Evolutionary conservation across 2,797 vertebrate genomes (phyloP), one percentile per base, ranked within the genome.

Genomic region (Periophthalmus magnuspinnatus): DNA sequence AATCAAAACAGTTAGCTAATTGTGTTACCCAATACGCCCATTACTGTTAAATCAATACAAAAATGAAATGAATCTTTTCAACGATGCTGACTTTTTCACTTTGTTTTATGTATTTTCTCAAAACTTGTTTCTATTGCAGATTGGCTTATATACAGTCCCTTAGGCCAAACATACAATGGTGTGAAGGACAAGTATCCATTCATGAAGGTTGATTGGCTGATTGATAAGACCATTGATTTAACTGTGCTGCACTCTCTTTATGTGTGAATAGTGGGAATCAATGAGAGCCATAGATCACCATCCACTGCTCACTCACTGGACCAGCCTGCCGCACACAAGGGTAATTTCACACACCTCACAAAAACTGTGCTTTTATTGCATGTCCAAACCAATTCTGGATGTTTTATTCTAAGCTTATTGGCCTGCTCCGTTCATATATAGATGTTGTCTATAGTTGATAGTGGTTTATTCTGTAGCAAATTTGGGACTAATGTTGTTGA

Each of bases 181-280:
- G 41, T 83, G 72, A 88, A 82, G 81, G 83, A 83, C 76, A 75
- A 65, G 63, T 75, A 74, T 70, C 34, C 76, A 60, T 67, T 82
- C 69, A 75, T 77, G 76, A 75, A 71, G 69, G 75, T 66, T 71
- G 84, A 84, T 67, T 69, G 54, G 75, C 47, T 68, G 65, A 87
- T 72, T 82, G 84, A 84, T 76, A 24, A 75, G 52, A 33, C 24
- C 28, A 82, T 86, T 75, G 85, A 87, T 85, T 60, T 45, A 70
- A 74, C 74, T 60, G 13, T 61, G 47, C 38, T 4, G n/a, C 66
- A 60, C 67, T 70, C 52, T 6, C 34, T 68, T 71, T 75, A 73
- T 65, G 72, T 68, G 58, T 57, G 45, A 36, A 36, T 67, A 61
- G 11, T 38, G 67, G 57, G 68, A 72, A 84, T 86, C 75, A 2